Percentiles rank a stretch among this genome's conserved stretches.
Evolutionary conservation across 2,797 vertebrate genomes (phyloP).

Genomic region (Varecia variegata): DNA sequence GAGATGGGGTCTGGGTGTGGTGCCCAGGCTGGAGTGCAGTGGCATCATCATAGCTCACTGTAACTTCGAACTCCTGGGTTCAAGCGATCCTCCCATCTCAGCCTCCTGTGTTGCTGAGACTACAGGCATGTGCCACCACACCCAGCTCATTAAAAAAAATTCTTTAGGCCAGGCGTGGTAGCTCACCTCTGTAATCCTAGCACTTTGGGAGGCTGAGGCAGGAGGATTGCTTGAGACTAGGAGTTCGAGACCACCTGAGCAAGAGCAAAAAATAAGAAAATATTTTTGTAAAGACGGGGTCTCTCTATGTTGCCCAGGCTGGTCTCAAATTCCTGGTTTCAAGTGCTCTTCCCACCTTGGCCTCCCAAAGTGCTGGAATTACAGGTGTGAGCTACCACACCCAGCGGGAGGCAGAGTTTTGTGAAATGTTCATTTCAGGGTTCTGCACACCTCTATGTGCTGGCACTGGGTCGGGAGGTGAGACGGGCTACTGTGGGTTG

Average conservation of each 20-base stretch:
- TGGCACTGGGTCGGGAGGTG: background rate
- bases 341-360: background rate
- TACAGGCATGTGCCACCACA: background rate
- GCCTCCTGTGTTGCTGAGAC: background rate
- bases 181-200: no score
- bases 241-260: no score
- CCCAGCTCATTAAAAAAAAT: background rate
- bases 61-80: background rate
- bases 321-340: background rate
- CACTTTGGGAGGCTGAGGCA: no score
- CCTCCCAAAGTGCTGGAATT: background rate
- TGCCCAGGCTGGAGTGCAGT: background rate
- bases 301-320: background rate
- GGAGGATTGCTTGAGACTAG: no score
- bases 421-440: background rate
- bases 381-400: background rate
- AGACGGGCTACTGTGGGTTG: fast-evolving
- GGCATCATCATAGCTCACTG: background rate
- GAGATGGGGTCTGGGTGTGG: background rate
- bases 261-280: no score
- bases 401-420: background rate
- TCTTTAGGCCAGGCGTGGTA: no score
- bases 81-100: background rate
- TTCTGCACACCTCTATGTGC: fast-evolving
- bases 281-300: background rate